Base-by-base conservation (phyloP, 2,113 vertebrate genomes). In the Cairina moschata region DNA sequence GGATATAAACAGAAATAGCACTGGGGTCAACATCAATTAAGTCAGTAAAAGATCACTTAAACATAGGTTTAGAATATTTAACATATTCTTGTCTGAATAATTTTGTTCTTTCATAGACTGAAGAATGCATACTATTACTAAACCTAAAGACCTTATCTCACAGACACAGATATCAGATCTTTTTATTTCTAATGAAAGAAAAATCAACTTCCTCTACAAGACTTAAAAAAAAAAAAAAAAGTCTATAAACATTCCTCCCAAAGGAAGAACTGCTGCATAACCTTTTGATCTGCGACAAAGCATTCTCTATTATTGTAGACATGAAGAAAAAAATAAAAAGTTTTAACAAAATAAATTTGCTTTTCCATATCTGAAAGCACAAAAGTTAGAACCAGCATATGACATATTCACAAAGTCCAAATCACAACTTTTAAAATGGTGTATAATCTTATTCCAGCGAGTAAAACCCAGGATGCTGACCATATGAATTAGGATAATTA, bases 251-350 rank as follows among this genome's bases (percentile, higher is more conserved):
- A 94, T 20, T 74, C 44, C 2, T 28, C 8, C n/a, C 18, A 32
- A 59, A 94, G 95, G 94, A 96, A 96, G 75, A 25, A 44, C 91
- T 97, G 96, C 50, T 76, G 32, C 22, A 44, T 73, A 89, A 92
- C 86, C 86, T 92, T 85, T 55, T 91, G 82, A 79, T 82, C 84
- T 66, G 44, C 68, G 34, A 85, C 46, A 94, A 86, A 58, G n/a
- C 60, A 83, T 50, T 88, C 72, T 73, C 65, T 72, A 7, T n/a
- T 77, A 60, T 4, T 62, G 50, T 4, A 68, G 65, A 60, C 1
- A 1, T 31, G 15, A 34, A 44, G 15, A 56, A 74, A 86, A 73
- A 74, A 86, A 73, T 71, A 86, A 9, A 55, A 84, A 26, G 50
- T 13, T n/a, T 36, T 44, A 72, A 21, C 38, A 73, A 79, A 48